Conservation (phyloP, 2,888 invertebrate species). For the Tetheella fluctuosa region DNA sequence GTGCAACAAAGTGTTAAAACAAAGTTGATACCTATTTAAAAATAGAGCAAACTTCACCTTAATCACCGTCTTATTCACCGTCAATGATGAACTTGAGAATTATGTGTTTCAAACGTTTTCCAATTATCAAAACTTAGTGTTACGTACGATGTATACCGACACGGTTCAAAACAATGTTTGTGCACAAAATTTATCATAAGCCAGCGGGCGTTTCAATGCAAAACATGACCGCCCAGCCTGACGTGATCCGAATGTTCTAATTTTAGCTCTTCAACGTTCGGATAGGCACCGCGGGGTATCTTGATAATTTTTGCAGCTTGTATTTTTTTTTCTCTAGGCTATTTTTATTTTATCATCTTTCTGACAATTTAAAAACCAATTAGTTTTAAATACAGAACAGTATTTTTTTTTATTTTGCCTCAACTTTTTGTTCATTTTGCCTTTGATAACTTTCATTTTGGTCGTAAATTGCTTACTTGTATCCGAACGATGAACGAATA, state of each 20-base stretch:
- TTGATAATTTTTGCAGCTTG: not conserved
- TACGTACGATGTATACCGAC: not conserved
- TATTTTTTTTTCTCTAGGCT: not conserved
- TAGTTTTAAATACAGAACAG: not conserved
- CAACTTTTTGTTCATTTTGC: not conserved
- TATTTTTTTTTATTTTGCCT: too few relatives aligned
- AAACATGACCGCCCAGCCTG: not conserved
- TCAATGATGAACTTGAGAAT: not conserved
- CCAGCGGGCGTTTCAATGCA: not conserved
- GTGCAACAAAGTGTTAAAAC: not conserved
- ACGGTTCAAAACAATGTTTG: not conserved
- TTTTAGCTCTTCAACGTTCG: not conserved
- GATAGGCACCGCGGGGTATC: not conserved
- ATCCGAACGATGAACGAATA: not conserved
- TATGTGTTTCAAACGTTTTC: not conserved
- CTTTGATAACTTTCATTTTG: not conserved
- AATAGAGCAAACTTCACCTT: not conserved
- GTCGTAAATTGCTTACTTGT: not conserved
- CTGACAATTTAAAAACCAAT: not conserved
- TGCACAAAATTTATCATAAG: not conserved
- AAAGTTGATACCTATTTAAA: not conserved
- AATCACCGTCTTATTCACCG: too few relatives aligned
- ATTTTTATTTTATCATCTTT: not conserved
- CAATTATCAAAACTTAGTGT: not conserved
- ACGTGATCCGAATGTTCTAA: not conserved